Evolutionary conservation across 2,888 invertebrate species (phyloP), one percentile per base, ranked within the genome.

Genomic region (Carterocephalus palaemon): DNA sequence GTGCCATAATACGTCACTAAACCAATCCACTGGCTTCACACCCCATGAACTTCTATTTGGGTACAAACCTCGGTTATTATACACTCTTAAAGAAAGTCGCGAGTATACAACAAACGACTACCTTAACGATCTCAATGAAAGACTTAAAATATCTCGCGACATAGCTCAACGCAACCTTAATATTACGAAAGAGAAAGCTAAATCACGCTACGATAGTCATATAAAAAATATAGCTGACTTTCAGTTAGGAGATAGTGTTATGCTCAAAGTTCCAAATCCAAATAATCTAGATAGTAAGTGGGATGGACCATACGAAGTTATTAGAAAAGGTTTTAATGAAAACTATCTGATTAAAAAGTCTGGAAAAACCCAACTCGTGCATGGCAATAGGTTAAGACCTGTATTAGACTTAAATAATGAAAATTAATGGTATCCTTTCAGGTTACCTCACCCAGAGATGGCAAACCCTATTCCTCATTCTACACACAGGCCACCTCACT

Each of bases 21-120:
- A 65, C 29, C 42, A 32, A 4, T 59, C 62, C 0, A 62, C 66
- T 1, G 56, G 53, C 4, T 62, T 49, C 9, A 63, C n/a, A n/a
- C n/a, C 59, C 17, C 57, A 65, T 19, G 62, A 66, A 62, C 43
- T 65, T 4, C 39, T 66, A 3, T 67, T 67, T 15, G 63, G 63
- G 7, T 63, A 46, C 22, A 67, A 66, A 52, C 62, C 59, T 8
- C 57, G 58, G 23, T 51, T 55, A n/a, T 51, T 63, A 2, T 65
- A 61, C 23, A 51, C 58, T 0, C 3, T 60, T 1, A 64, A 59
- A 59, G 8, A 28, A 13, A 47, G 47, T 4, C 46, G 49, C 0
- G 58, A 64, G 0, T 61, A 60, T 15, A 57, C 58, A 4, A 48
- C 59, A 1, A 36, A 36, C 8, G 60, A 65, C 9, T 63, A 64